Conservation (phyloP, 2,888 invertebrate genomes). For the Cephus runcator region DNA sequence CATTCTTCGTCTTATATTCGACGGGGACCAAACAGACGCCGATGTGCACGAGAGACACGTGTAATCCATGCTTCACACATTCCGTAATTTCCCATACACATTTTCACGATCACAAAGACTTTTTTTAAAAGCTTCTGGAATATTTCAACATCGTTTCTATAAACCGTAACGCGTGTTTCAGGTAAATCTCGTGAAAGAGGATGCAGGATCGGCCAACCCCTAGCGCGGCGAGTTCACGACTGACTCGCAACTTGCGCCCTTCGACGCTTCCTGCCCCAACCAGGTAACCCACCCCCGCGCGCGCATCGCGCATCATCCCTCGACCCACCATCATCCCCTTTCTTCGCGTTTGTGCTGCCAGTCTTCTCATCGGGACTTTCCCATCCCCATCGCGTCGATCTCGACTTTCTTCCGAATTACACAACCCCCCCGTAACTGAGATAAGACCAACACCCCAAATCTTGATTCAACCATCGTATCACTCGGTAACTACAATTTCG, state of each 20-base stretch:
- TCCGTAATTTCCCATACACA: too few species aligned
- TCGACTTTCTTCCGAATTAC: background rate
- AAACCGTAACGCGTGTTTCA: background rate
- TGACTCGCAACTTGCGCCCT: constrained; percentile 43
- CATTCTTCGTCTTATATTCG: background rate
- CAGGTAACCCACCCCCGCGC: constrained; percentile 15
- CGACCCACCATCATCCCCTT: constrained; percentile 10
- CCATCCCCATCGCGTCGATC: too few species aligned
- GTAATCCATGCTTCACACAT: too few species aligned
- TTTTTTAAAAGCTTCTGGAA: too few species aligned
- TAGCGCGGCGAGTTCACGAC: constrained; percentile 56
- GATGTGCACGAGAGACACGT: too few species aligned
- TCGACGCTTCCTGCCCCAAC: constrained; percentile 35
- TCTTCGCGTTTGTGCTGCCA: background rate
- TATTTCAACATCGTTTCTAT: background rate
- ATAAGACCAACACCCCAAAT: too few species aligned
- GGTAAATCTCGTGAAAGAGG: background rate
- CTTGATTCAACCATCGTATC: too few species aligned
- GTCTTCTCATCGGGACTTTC: background rate
- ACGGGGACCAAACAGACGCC: too few species aligned
- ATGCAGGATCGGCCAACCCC: constrained; percentile 38
- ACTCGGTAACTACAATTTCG: too few species aligned
- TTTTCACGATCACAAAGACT: too few species aligned
- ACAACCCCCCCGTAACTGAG: too few species aligned
- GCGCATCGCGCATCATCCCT: constrained; percentile 17